Conservation (phyloP, 2,888 invertebrate genomes). For the Xestia sexstrigata region DNA sequence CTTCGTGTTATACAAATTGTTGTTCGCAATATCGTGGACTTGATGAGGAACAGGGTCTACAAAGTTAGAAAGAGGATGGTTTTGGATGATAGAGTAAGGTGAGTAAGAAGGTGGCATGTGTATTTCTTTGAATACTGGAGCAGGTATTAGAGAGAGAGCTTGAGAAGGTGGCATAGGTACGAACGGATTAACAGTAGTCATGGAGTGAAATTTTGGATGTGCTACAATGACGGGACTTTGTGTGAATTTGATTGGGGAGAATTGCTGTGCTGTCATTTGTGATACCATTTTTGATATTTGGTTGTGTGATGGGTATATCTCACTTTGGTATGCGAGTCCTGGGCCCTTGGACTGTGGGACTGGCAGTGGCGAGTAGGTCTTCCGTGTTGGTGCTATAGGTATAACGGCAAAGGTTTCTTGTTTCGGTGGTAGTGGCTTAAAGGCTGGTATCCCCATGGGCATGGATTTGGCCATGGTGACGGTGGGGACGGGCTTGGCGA, state of each 20-base stretch:
- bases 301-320: conserved; percentile 84
- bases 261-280: conserved; percentile 86
- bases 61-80: conserved; percentile 87
- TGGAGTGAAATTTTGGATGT: conserved; percentile 84
- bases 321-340: conserved; percentile 85
- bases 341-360: conserved; percentile 84
- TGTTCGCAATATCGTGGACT: conserved; percentile 84
- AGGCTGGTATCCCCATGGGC: conserved; percentile 93
- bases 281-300: conserved; percentile 87
- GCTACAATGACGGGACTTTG: conserved; percentile 81
- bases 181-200: conserved; percentile 89
- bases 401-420: conserved; percentile 90
- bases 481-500: conserved; percentile 72
- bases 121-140: conserved; percentile 82
- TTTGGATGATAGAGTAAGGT: conserved; percentile 78
- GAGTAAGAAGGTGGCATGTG: conserved; percentile 77
- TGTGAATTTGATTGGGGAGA: conserved; percentile 79
- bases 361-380: conserved; percentile 82
- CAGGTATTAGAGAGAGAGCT: conserved; percentile 82
- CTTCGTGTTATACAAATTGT: conserved; percentile 84
- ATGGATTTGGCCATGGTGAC: conserved; percentile 89
- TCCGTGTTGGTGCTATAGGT: conserved; percentile 83
- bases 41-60: conserved; percentile 88
- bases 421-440: conserved; percentile 94
- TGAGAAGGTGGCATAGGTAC: conserved; percentile 85